Evolutionary conservation across 1,140 invertebrate genomes (phyloP), one percentile per base, ranked within the genome.

Genomic region (Halictus rubicundus): DNA sequence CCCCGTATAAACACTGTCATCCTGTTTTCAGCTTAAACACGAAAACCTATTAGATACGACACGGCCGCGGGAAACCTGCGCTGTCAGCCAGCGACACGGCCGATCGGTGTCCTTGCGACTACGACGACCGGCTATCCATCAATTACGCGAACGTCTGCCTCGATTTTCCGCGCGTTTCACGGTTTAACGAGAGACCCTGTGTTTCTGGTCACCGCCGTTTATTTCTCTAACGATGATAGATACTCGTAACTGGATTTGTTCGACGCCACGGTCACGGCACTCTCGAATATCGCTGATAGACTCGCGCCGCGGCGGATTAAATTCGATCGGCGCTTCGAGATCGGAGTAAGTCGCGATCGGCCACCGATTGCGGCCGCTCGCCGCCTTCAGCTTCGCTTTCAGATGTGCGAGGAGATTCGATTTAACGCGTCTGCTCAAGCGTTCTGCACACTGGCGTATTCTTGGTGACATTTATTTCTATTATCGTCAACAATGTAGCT

Each of bases 1-100:
- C 10, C 59, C 54, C 68, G 66, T 84, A 81, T 84, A 74, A 85
- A 84, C 83, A 52, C 79, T 71, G 84, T 84, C 78, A 82, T 85
- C 79, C 74, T 71, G 84, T 78, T 85, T 81, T 68, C 72, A 73
- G 39, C 64, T 80, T 59, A 54, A 82, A 69, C 83, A 25, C 66
- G 59, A 68, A 32, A 52, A 57, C 77, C 64, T 83, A 74, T 86
- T 79, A 79, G 66, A 75, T 68, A 46, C 52, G 84, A 84, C 69
- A 85, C 73, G 59, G 39, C n/a, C 46, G 19, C 27, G 59, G 42
- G 71, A 63, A 42, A 54, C 42, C 59, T 73, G 60, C 54, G 78
- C 57, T 59, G 80, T 59, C 76, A 57, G 52, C 21, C n/a, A 19
- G 61, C 70, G 57, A 85, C 66, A 74, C 59, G 61, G 32, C 10